Base-by-base conservation (phyloP, 2,797 vertebrate genomes). In the Channallabes apus region DNA sequence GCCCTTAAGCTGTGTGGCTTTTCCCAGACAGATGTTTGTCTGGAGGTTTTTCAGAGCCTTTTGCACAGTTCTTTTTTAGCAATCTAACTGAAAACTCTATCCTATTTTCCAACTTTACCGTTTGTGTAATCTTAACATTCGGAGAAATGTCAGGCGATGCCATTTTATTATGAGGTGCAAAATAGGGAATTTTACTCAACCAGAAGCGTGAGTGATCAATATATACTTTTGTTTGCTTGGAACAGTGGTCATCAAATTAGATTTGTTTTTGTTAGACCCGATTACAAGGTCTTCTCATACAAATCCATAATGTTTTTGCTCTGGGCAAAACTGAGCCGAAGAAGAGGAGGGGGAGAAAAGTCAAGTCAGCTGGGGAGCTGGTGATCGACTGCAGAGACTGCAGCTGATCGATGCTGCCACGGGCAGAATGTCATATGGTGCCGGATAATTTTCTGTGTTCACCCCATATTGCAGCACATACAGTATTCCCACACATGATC, bases 251-350 rank as follows among this genome's bases (percentile, higher is more conserved):
- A 91, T 94, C 92, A 95, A 94, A 94, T 95, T 92, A 93, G 90
- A 94, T 94, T 94, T 94, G 85, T 90, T 90, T 54, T 92, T 93
- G 93, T 94, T 92, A 89, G 91, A 94, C 91, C 94, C 93, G 92
- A 94, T 94, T 92, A 93, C 91, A 91, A 91, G 92, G 88, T 87
- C 90, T 92, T 78, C 83, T 88, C 91, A 91, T 90, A 91, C 89
- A 89, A 93, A 94, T 92, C 91, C 91, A 85, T 87, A 88, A 18
- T 67, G 88, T 86, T 91, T 88, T 89, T 91, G 92, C 93, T 90
- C 85, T 90, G 86, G 90, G 91, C 73, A 85, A 89, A 92, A 93
- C 90, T 88, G 88, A 92, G 90, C 88, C 41, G 84, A 89, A 81
- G 86, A 86, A 90, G 86, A 38, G 46, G 79, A 75, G 76, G 38